Evolutionary conservation across 2,797 vertebrate genomes (phyloP), one percentile per base, ranked within the genome.

Genomic region (Rachycentron canadum): DNA sequence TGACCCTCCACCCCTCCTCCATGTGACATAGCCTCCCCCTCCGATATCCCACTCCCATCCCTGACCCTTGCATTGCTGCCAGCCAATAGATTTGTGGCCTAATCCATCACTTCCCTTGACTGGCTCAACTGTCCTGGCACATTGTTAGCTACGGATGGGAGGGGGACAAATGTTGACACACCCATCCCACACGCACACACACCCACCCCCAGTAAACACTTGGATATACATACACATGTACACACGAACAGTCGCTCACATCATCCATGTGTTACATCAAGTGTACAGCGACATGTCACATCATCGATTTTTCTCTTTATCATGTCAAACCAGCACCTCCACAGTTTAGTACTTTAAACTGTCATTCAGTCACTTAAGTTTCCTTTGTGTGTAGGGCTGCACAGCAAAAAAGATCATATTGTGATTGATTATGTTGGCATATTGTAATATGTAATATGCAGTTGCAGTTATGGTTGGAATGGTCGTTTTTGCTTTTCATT

Each of bases 51-150:
- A 60, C 64, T 26, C 56, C 56, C 11, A 55, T 53, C 79, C 76
- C 71, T 85, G 86, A 91, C 85, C 85, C 90, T 83, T 80, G 73
- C 90, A 87, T 88, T 83, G 72, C 86, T 69, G 89, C 81, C 77
- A 81, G 86, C 76, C 82, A 84, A 74, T 92, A 91, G 93, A 95
- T 95, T 95, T 95, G 64, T 92, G 62, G 76, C 91, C 79, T 91
- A 89, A 90, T 95, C 91, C 87, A 94, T 94, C 91, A 81, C 86
- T 76, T 87, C 92, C 91, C 89, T 82, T 83, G 76, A 84, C 90
- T 79, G 87, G 86, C 87, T 83, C 89, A 86, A 81, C 91, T 74
- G 91, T 87, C 91, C 89, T 74, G 86, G 73, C 79, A 88, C 84
- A 89, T 93, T 94, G 94, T 91, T 89, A 74, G 88, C 28, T 50